Evolutionary conservation across 1,140 invertebrate genomes (phyloP), one percentile per base, ranked within the genome.

Genomic region (Drosophila mayri): DNA sequence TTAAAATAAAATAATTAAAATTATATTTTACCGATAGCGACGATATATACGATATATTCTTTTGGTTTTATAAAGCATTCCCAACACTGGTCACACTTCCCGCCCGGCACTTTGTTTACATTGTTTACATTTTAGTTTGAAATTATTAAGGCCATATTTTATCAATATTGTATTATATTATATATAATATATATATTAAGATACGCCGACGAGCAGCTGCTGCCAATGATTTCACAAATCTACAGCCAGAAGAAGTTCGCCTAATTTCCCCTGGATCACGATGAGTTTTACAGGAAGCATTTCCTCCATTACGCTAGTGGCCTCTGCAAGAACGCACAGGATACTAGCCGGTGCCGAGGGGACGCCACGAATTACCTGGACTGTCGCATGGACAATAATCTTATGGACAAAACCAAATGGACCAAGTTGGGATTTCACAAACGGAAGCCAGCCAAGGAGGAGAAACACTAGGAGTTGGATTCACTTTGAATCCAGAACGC

Each of bases 251-350:
- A 97, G 93, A 93, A 94, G 66, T 98, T 98, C 83, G 95, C 95
- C 16, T 92, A 78, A 93, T 99, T 99, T 94, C 98, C 98, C 18
- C 93, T 99, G 73, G 98, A 99, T 93, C 98, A 99, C 93, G 96
- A 98, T 78, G 96, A 96, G 61, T 78, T 96, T 60, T 99, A 98
- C 92, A 98, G 97, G 93, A 94, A 94, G 79, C 94, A 94, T 52
- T 99, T 99, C 97, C 92, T 97, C 1, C 95, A 96, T 55, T 99
- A 99, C 93, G 97, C 99, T 96, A 95, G 95, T 38, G 99, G 98
- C 92, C 94, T 99, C 58, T 93, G 93, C 40, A 94, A 94, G 47
- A 97, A 97, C 83, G 94, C 96, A 20, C 96, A 96, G 81, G 94
- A 96, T 60, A 97, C 96, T 90, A 94, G 95, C 18, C 91, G 94